Evolutionary conservation across 2,797 vertebrate species (phyloP), one percentile per base, ranked within the genome.

Genomic region (Vespertilio murinus): DNA sequence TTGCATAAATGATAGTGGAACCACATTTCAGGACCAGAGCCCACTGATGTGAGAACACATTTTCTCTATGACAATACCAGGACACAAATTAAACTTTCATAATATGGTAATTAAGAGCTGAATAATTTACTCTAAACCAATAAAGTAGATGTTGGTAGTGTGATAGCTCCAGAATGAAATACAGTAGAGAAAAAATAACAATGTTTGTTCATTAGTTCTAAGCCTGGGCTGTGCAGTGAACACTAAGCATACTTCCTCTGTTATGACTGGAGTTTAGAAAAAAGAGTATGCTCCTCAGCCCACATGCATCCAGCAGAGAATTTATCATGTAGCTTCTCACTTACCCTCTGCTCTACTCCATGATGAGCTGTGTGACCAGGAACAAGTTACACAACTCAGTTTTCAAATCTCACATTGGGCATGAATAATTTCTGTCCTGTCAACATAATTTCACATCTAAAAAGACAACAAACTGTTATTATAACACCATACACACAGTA

Each of bases 81-180:
- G 83, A 85, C 93, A 97, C 91, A 97, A 98, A 98, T 98, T 98
- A 98, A 98, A 98, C 97, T 98, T 98, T 98, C 98, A 98, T 98
- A 97, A 97, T 97, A 97, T 96, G 93, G 95, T 97, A 98, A 98
- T 98, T 97, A 98, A 97, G 84, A 95, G 74, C 95, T 98, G 97
- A 98, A 98, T 98, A 98, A 98, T 98, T 98, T 97, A 98, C 97
- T 98, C 95, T 94, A 85, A 96, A 83, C 67, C 97, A 97, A 97
- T 97, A 96, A 97, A 98, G 97, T 94, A 71, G 87, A 95, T 77
- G 91, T 92, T 96, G 64, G 96, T 95, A 77, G 90, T 94, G 14
- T 84, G 73, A 70, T 95, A 94, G 70, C 61, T 95, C 88, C 30
- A 25, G 54, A 93, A 88, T 80, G 78, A 96, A 95, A 90, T 88